Evolutionary conservation across 1,140 invertebrate genomes (phyloP).

Genomic region (Apis florea): DNA sequence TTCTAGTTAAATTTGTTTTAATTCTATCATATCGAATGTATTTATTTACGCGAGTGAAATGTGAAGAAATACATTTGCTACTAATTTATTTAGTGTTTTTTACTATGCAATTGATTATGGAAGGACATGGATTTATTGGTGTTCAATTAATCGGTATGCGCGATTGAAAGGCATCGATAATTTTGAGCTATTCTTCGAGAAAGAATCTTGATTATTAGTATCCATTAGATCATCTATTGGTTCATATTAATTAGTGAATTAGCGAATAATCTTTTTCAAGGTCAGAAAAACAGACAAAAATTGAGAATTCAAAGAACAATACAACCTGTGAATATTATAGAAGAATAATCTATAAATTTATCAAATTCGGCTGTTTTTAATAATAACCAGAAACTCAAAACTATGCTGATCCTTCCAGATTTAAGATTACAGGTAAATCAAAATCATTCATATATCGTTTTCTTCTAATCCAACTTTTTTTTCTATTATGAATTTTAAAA

Average conservation of each 20-base stretch:
- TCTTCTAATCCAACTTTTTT: no score
- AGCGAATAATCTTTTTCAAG: no score
- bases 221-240: neutral
- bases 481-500: no score
- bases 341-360: no score
- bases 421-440: conserved; percentile 75
- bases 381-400: conserved; percentile 44
- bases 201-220: no score
- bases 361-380: conserved; percentile 36
- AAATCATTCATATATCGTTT: neutral
- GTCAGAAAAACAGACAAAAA: no score
- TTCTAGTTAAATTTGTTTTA: conserved; percentile 28
- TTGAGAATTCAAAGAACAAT: no score
- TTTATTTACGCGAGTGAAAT: neutral
- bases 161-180: neutral
- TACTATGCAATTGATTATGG: neutral
- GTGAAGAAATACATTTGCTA: neutral
- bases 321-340: no score
- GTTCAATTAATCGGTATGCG: neutral
- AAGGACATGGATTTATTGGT: conserved; percentile 15
- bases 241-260: neutral
- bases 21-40: neutral
- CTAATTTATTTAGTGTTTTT: neutral
- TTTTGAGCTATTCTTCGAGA: neutral
- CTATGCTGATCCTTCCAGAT: conserved; percentile 76